A percentile compares a stretch with the other conserved stretches of the same genome.
These are phyloP conservation scores for Romanogobio albipinnatus DNA, from an alignment of 2,113 vertebrate genomes.

Conservation along the genomic window DNA sequence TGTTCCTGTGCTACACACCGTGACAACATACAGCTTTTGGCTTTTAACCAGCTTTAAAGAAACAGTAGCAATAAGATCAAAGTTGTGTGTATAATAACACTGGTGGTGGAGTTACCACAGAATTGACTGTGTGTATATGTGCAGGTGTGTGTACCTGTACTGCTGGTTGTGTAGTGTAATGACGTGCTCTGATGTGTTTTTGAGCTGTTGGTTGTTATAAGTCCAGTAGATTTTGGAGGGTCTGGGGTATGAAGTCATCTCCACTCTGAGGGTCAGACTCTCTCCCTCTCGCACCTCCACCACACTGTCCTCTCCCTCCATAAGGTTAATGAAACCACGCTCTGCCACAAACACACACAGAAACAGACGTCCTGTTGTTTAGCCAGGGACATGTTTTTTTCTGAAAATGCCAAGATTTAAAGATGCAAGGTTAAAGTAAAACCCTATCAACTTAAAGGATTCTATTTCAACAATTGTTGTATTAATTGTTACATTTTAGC, in stretches of 20 bases:
- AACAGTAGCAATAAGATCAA: background rate
- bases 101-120: background rate
- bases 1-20: too few species aligned
- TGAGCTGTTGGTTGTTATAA: constrained; percentile 81
- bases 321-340: constrained; percentile 86
- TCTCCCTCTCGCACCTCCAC: constrained; percentile 87
- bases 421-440: background rate
- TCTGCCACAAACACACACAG: constrained; percentile 70
- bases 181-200: constrained; percentile 88
- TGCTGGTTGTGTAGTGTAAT: constrained; percentile 78
- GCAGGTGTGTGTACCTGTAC: constrained; percentile 81
- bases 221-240: constrained; percentile 82
- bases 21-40: background rate
- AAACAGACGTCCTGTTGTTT: background rate
- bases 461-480: background rate
- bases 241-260: constrained; percentile 87
- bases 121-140: background rate
- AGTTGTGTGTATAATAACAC: background rate
- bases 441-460: background rate
- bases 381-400: background rate
- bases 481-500: background rate
- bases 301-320: constrained; percentile 77
- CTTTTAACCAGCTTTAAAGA: background rate
- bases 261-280: constrained; percentile 84
- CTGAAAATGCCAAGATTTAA: background rate